Percentiles rank a stretch among this genome's conserved stretches.
Conservation (phyloP, 2,888 invertebrate genomes). For the Caenorhabditis panamensis region DNA sequence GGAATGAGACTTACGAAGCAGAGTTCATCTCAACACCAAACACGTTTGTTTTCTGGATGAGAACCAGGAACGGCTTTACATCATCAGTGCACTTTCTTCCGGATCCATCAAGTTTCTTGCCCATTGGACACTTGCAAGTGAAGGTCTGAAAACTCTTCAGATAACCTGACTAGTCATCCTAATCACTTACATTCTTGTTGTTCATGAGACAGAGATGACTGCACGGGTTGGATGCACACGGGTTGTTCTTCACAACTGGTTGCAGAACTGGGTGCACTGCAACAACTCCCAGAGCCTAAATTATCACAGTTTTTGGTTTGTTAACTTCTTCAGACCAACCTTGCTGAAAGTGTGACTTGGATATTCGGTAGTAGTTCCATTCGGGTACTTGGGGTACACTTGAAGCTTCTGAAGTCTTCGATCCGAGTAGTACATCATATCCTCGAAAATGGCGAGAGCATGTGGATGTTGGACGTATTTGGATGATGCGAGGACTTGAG, state of each 20-base stretch:
- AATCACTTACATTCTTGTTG: constrained; percentile 76
- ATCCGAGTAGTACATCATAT: constrained; percentile 90
- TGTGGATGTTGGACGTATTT: constrained; percentile 93
- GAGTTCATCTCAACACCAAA: constrained; percentile 83
- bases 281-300: constrained; percentile 90
- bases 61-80: constrained; percentile 91
- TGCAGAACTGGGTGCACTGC: constrained; percentile 96
- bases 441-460: constrained; percentile 94
- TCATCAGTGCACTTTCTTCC: constrained; percentile 84
- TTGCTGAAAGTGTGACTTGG: constrained; percentile 88
- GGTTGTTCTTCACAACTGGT: constrained; percentile 85
- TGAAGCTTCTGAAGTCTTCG: constrained; percentile 75
- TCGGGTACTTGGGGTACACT: constrained; percentile 81
- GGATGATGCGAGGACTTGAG: constrained; percentile 62
- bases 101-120: constrained; percentile 82
- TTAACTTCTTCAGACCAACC: no score
- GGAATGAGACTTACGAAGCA: constrained; percentile 14
- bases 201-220: constrained; percentile 94
- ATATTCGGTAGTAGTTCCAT: constrained; percentile 79
- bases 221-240: constrained; percentile 88
- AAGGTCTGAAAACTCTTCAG: constrained; percentile 82
- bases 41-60: constrained; percentile 93
- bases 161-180: not conserved
- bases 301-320: not conserved
- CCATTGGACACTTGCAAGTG: constrained; percentile 93